Base-by-base conservation (phyloP, 2,797 vertebrate species). In the Sebastes minor region DNA sequence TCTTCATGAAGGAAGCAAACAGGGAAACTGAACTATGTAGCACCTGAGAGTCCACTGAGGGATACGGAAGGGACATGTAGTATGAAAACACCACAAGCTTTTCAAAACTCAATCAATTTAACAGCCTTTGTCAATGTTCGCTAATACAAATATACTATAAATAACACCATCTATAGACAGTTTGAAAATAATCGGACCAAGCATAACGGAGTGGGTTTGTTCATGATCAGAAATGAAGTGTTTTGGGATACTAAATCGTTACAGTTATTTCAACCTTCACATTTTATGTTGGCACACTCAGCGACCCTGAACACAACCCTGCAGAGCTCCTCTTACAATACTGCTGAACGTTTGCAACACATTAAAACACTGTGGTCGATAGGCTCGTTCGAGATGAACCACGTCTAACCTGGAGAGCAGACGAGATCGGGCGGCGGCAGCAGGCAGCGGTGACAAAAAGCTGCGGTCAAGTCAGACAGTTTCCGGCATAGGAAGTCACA, bases 61-160 rank as follows among this genome's bases (percentile, higher is more conserved):
- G 14, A 49, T 18, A 23, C 53, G 13, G 16, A 49, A 56, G 22
- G 25, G 33, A 82, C 80, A 71, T 42, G 23, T 3, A 5, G 23
- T 56, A 80, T 63, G 53, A 83, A 86, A 77, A 57, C 23, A 56
- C 52, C 27, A 80, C 25, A 70, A 80, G 70, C 35, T 68, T 83
- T 80, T 55, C 28, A 25, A 84, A 81, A 75, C 6, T 18, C 42
- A 16, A 52, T 35, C 27, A 72, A 27, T 75, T 30, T 8, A 66
- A 70, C 71, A 78, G 22, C 30, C 42, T 71, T 42, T n/a, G 23
- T 33, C 30, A 68, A 25, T 18, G 3, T 76, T 64, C 64, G 63
- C 32, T 2, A 66, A 12, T 46, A 70, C 49, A 86, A 74, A 84
- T 62, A 59, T 11, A 78, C 57, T 28, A 74, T 59, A 80, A 79